Conservation (phyloP, 1,140 invertebrate species). For the Aradophagus sp. region DNA sequence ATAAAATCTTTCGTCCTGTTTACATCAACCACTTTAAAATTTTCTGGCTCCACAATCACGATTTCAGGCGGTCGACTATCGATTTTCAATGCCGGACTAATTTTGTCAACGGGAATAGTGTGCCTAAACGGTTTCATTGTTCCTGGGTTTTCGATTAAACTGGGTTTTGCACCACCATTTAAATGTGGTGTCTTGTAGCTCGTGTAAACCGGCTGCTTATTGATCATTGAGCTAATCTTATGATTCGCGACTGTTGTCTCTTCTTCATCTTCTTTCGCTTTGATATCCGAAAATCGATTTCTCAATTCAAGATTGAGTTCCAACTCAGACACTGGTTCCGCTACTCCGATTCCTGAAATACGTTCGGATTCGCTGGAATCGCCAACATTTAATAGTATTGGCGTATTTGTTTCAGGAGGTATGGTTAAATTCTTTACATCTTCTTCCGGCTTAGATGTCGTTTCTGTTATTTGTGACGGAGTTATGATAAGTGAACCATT, state of each 20-base stretch:
- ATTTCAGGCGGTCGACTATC: constrained; percentile 3
- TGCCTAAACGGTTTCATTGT: constrained; percentile 74
- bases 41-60: too few relatives aligned
- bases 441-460: constrained; percentile 10
- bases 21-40: too few relatives aligned
- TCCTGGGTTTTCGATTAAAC: constrained; percentile 65
- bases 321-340: constrained; percentile 66
- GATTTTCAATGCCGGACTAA: constrained; percentile 66
- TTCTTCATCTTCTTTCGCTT: constrained; percentile 36
- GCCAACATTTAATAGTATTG: constrained; percentile 19
- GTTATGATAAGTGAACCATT: not conserved
- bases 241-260: constrained; percentile 33
- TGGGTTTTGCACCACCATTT: constrained; percentile 62
- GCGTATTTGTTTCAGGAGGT: constrained; percentile 12
- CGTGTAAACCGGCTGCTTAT: constrained; percentile 77
- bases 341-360: constrained; percentile 64
- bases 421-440: constrained; percentile 4
- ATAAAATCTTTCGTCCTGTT: not conserved
- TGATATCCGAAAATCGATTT: constrained; percentile 62
- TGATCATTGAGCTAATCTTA: constrained; percentile 31
- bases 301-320: constrained; percentile 66
- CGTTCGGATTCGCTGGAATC: constrained; percentile 25
- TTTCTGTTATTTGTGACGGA: constrained; percentile 1
- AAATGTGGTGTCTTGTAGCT: constrained; percentile 80
- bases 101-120: constrained; percentile 82